Percentiles rank a stretch among this genome's conserved stretches.
phyloP scores from a whole-genome alignment of 2,888 invertebrate species.

The Volucella bombylans region DNA sequence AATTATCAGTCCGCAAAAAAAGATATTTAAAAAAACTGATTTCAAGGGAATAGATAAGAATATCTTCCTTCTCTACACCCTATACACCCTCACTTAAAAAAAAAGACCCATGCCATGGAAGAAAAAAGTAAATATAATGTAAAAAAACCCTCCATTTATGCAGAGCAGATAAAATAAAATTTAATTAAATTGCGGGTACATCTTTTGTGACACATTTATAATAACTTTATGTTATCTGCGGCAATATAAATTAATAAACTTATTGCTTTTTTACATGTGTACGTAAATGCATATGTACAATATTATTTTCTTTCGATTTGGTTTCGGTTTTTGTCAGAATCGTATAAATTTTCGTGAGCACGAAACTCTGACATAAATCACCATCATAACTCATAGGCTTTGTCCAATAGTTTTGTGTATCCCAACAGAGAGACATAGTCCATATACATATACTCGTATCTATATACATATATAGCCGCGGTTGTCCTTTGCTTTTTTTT shows the following conservation, averaged over 20 bases:
- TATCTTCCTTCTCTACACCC: not conserved
- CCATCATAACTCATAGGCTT: slow-evolving; percentile 58
- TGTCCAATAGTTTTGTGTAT: not conserved
- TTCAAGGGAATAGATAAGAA: slow-evolving; percentile 35
- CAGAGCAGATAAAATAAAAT: slow-evolving; percentile 40
- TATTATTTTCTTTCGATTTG: not conserved
- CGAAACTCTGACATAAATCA: slow-evolving; percentile 71
- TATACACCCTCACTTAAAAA: too few relatives aligned
- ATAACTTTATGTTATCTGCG: slow-evolving; percentile 26
- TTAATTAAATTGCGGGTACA: slow-evolving; percentile 51
- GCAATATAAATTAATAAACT: slow-evolving; percentile 61
- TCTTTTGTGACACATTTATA: slow-evolving; percentile 40
- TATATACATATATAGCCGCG: not conserved
- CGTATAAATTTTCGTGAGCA: slow-evolving; percentile 59
- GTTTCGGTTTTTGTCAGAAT: slow-evolving; percentile 7
- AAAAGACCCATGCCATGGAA: not conserved
- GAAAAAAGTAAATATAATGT: not conserved
- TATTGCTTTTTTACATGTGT: slow-evolving; percentile 13
- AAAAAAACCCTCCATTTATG: slow-evolving; percentile 2
- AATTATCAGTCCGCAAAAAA: slow-evolving; percentile 48
- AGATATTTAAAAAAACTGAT: slow-evolving; percentile 16
- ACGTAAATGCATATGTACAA: too few relatives aligned
- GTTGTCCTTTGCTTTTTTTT: slow-evolving; percentile 26
- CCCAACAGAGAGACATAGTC: too few relatives aligned
- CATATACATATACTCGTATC: not conserved